These are phyloP conservation scores for Heliconius nattereri DNA, from an alignment of 1,140 invertebrate species.

Conservation along the genomic window DNA sequence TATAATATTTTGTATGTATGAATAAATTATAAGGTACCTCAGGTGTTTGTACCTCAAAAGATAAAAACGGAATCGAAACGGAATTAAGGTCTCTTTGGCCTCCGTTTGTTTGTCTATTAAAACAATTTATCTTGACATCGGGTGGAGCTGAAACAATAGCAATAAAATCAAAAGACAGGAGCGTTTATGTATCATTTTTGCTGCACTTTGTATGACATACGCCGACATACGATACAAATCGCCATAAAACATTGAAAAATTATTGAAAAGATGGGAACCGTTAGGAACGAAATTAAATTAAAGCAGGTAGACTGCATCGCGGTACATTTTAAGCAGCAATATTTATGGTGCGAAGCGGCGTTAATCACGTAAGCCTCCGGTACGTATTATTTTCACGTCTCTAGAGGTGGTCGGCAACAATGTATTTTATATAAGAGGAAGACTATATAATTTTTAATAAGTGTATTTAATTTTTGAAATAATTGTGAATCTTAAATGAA, in stretches of 20 bases:
- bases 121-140: no score
- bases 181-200: no score
- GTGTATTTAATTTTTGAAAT: no score
- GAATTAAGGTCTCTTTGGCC: no score
- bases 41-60: background rate
- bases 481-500: no score
- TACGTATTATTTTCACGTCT: constrained; percentile 36
- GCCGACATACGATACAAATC: background rate
- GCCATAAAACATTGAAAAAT: background rate
- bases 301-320: background rate
- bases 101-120: no score
- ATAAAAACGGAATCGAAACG: no score
- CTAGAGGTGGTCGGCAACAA: constrained; percentile 14
- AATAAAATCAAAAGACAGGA: no score
- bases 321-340: constrained; percentile 3
- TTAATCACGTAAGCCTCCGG: constrained; percentile 31
- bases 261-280: background rate
- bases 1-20: background rate
- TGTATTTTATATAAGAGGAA: constrained; percentile 1
- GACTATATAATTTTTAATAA: background rate
- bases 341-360: constrained; percentile 15
- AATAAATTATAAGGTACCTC: no score
- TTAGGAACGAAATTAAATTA: background rate
- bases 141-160: no score
- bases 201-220: no score